Evolutionary conservation across 1,140 invertebrate species (phyloP).

Genomic region (Calliphora vicina): DNA sequence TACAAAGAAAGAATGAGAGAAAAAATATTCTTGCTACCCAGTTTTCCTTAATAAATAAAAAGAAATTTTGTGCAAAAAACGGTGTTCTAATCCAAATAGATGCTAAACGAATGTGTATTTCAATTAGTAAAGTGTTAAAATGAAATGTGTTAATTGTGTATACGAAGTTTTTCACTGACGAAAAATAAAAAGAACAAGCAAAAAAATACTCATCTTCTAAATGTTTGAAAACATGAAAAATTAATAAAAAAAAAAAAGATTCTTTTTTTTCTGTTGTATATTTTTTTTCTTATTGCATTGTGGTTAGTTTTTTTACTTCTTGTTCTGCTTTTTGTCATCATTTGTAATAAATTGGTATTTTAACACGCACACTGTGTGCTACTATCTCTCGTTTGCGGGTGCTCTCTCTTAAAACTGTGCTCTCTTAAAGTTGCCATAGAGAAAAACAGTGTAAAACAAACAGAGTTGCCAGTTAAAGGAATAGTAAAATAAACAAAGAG

Average conservation of each 20-base stretch:
- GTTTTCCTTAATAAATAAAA: background rate
- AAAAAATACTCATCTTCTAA: background rate
- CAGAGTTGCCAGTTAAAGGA: too few species aligned
- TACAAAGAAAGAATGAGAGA: background rate
- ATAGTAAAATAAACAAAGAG: too few species aligned
- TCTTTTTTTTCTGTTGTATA: background rate
- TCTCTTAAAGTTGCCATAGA: too few species aligned
- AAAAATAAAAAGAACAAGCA: background rate
- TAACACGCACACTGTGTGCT: too few species aligned
- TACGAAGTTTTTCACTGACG: background rate
- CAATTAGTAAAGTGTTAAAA: background rate
- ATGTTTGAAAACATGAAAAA: background rate
- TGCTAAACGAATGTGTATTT: background rate
- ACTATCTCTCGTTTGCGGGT: too few species aligned
- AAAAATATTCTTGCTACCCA: too few species aligned
- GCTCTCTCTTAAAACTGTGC: too few species aligned
- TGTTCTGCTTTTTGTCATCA: background rate
- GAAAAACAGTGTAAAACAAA: too few species aligned
- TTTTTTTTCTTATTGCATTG: constrained; percentile 2
- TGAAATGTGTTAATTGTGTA: background rate
- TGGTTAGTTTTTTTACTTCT: background rate
- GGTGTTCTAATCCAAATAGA: background rate
- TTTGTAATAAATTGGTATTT: background rate
- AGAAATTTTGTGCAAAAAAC: constrained; percentile 2
- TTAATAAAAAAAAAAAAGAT: background rate